Conservation (phyloP, 2,888 invertebrate species). For the Nymphalis urticae region DNA sequence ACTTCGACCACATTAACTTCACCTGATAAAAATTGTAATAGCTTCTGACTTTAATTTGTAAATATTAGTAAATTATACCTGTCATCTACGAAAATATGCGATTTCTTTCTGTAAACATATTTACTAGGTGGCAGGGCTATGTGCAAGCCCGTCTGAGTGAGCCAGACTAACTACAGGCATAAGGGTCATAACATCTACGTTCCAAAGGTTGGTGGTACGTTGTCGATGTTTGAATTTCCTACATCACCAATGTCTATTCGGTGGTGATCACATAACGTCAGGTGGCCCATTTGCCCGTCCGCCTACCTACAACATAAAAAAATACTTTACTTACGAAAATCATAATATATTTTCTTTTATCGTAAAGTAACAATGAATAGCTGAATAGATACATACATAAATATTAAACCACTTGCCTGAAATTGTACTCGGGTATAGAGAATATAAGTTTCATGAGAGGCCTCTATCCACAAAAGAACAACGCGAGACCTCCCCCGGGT, state of each 20-base stretch:
- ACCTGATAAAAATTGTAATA: background rate
- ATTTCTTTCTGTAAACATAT: too few species aligned
- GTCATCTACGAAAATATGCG: too few species aligned
- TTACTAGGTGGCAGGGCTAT: too few species aligned
- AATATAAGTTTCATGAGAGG: slow-evolving; percentile 21
- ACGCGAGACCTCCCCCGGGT: slow-evolving; percentile 27
- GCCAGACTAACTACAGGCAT: too few species aligned
- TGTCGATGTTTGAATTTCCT: too few species aligned
- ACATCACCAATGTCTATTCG: too few species aligned
- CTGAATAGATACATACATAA: slow-evolving; percentile 32
- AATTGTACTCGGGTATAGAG: slow-evolving; percentile 13
- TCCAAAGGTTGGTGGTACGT: too few species aligned
- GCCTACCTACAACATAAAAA: background rate
- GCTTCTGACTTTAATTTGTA: background rate
- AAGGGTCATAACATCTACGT: too few species aligned
- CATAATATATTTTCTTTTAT: slow-evolving; percentile 12
- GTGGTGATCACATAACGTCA: too few species aligned
- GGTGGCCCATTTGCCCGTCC: too few species aligned
- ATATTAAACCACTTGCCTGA: slow-evolving; percentile 19
- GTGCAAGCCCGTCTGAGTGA: too few species aligned
- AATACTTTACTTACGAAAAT: background rate
- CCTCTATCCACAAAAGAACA: slow-evolving; percentile 24
- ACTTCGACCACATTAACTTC: slow-evolving; percentile 61
- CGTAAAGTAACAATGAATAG: slow-evolving; percentile 32
- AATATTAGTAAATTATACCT: background rate